Percentiles rank a stretch among this genome's conserved stretches.
phyloP scores from a whole-genome alignment of 2,888 invertebrate species.

The Thumatha senex region DNA sequence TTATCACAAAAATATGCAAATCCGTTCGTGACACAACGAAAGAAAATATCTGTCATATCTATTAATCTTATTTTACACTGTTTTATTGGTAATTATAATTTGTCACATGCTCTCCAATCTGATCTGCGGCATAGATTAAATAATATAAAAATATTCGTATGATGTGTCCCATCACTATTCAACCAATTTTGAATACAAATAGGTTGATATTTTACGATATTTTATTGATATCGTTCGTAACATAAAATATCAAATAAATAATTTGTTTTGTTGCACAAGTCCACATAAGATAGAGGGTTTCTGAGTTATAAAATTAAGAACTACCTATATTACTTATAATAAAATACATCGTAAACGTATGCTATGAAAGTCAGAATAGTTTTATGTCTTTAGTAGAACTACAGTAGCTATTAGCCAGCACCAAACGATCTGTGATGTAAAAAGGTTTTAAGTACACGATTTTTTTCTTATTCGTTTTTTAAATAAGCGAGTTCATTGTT shows the following conservation, averaged over 20 bases:
- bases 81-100: conserved; percentile 12
- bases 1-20: conserved; percentile 1
- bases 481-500: too few relatives aligned
- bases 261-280: conserved; percentile 32
- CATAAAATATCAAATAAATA: conserved; percentile 31
- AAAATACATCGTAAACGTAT: conserved; percentile 15
- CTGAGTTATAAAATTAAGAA: conserved; percentile 20
- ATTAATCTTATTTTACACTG: background rate
- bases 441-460: too few relatives aligned
- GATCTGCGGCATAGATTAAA: conserved; percentile 13
- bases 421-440: background rate
- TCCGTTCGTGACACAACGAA: background rate
- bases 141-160: conserved; percentile 7
- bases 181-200: conserved; percentile 18
- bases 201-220: conserved; percentile 21
- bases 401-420: background rate
- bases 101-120: conserved; percentile 8
- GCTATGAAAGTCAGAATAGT: conserved; percentile 5
- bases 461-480: too few relatives aligned
- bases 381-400: conserved; percentile 3
- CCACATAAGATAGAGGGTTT: conserved; percentile 9
- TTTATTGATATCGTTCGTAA: conserved; percentile 31
- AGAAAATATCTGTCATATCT: background rate
- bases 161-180: conserved; percentile 22
- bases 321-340: conserved; percentile 18